These are phyloP conservation scores for Trochalopteron elliotii DNA, from an alignment of 2,113 vertebrate genomes.

Conservation along the genomic window DNA sequence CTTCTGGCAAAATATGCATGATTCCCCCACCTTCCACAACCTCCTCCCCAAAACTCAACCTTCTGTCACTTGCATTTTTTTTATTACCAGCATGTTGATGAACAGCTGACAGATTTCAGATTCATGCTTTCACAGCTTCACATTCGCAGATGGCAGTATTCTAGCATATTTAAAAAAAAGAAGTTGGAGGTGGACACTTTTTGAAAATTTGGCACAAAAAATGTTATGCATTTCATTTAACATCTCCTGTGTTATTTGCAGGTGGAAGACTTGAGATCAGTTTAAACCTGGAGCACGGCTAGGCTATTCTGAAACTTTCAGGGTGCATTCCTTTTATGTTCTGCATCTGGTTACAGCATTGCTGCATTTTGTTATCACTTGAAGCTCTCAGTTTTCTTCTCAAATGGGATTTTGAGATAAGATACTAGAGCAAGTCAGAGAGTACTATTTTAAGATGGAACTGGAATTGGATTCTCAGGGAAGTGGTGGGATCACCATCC, in stretches of 20 bases:
- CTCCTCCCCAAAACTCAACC: background rate
- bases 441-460: background rate
- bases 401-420: background rate
- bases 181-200: background rate
- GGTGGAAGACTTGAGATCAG: background rate
- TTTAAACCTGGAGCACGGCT: background rate
- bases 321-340: background rate
- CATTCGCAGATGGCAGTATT: constrained; percentile 15
- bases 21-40: background rate
- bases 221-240: background rate
- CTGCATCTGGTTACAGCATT: background rate
- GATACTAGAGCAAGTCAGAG: background rate
- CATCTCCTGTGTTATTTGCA: background rate
- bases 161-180: background rate
- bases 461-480: background rate
- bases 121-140: constrained; percentile 30
- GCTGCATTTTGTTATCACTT: background rate
- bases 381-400: background rate
- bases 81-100: background rate
- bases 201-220: background rate
- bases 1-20: background rate
- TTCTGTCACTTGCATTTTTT: constrained; percentile 2
- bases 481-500: background rate
- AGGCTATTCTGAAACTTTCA: background rate
- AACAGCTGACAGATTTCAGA: constrained; percentile 51